Evolutionary conservation across 1,140 invertebrate species (phyloP), one percentile per base, ranked within the genome.

Genomic region (Lerema accius): DNA sequence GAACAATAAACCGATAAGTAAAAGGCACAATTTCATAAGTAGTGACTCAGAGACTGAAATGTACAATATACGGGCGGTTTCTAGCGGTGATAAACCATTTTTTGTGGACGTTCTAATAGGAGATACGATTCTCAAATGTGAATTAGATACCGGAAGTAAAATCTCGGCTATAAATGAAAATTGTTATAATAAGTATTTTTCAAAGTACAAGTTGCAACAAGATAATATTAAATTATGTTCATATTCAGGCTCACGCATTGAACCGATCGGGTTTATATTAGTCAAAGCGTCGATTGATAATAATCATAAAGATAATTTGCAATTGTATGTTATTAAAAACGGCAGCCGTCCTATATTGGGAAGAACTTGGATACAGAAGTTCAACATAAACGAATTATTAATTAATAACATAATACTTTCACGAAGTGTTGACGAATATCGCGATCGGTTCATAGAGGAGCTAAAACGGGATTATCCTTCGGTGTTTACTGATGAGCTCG

Each of bases 251-350:
- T 51, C 37, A 15, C 39, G 46, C 14, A 65, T 65, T 37, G 63
- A 65, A 65, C 46, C 63, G 26, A 51, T 65, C 11, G 63, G 63
- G 1, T 65, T 39, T 56, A 65, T 65, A 10, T n/a, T 58, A 35
- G 55, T 58, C 1, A 45, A 59, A 1, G 55, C 15, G 7, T 19
- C 10, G 5, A 39, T 59, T 15, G 42, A 37, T n/a, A 45, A 59
- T 48, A 46, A 46, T 9, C 32, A 13, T 13, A 26, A 46, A 28
- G 7, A 37, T 2, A 59, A 59, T 37, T 46, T 59, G 15, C 13
- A 23, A 58, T 13, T 59, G 10, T 59, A 59, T 35, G 43, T 59
- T 13, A 59, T 59, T n/a, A 59, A 46, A 37, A 46, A 46, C 19
- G 56, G 56, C 6, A 46, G 56, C 11, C 42, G 56, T n/a, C 56